A percentile compares a stretch with the other conserved stretches of the same genome.
phyloP scores from a whole-genome alignment of 64 coral and sea anemone genomes.

The Trachythela sp. region DNA sequence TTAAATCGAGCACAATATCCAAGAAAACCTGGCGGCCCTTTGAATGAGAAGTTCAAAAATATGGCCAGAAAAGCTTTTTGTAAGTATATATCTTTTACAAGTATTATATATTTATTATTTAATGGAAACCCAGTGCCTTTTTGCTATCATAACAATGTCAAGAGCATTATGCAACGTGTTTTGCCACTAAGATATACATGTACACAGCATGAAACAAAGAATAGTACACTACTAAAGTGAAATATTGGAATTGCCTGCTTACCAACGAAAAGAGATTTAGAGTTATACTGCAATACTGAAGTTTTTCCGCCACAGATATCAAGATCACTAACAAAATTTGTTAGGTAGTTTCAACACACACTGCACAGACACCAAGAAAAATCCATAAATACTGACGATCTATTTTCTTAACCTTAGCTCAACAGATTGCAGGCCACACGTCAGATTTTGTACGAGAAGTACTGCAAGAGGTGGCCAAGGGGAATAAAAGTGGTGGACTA shows the following conservation, averaged over 20 bases:
- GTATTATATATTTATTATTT: not conserved
- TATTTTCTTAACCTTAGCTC: not conserved
- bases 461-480: not conserved
- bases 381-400: no score
- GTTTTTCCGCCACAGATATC: no score
- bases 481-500: not conserved
- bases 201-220: no score
- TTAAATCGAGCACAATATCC: not conserved
- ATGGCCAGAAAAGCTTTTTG: constrained; percentile 8
- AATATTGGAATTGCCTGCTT: not conserved
- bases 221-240: no score
- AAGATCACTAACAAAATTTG: no score
- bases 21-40: not conserved
- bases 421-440: constrained; percentile 3
- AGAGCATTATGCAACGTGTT: no score
- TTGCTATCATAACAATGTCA: no score
- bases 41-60: constrained; percentile 16
- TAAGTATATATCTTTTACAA: not conserved
- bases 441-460: not conserved
- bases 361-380: no score
- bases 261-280: no score
- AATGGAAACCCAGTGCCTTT: not conserved
- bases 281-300: no score
- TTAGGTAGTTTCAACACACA: no score
- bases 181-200: no score